Percentiles rank a stretch among this genome's conserved stretches.
These are phyloP conservation scores for Drosophila fungiperda DNA, from an alignment of 2,888 invertebrate genomes.

Conservation along the genomic window DNA sequence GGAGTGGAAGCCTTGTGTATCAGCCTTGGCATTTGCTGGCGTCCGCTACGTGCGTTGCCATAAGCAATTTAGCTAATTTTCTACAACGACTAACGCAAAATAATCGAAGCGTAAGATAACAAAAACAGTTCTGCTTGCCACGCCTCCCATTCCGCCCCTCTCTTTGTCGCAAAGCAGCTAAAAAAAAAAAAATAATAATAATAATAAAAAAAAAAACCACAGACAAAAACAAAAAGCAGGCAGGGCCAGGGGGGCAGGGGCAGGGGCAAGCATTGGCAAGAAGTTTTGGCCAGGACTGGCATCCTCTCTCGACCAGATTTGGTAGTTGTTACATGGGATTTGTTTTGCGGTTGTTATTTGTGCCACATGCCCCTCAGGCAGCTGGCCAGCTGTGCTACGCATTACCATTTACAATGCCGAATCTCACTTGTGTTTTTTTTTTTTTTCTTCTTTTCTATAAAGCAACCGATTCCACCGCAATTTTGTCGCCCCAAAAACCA, in stretches of 20 bases:
- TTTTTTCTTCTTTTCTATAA: background rate
- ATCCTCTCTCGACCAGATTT: constrained; percentile 27
- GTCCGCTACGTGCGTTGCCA: constrained; percentile 79
- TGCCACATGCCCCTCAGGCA: constrained; percentile 10
- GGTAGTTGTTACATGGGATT: constrained; percentile 25
- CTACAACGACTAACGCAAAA: constrained; percentile 66
- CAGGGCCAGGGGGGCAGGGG: background rate
- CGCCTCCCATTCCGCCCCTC: background rate
- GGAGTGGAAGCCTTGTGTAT: background rate
- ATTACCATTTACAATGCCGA: constrained; percentile 28
- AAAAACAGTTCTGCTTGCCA: constrained; percentile 41
- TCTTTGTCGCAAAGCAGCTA: constrained; percentile 7
- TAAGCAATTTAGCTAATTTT: constrained; percentile 82
- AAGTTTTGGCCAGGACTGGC: constrained; percentile 24
- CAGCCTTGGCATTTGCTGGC: constrained; percentile 43
- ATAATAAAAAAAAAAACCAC: background rate
- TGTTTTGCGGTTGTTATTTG: constrained; percentile 33
- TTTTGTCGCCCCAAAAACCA: background rate
- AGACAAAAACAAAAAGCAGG: background rate
- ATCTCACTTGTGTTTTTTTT: constrained; percentile 7
- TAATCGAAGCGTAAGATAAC: constrained; percentile 74
- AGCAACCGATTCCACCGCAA: background rate
- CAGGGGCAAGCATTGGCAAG: constrained; percentile 14
- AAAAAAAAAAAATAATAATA: background rate
- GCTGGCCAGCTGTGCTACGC: constrained; percentile 13